phyloP scores from a whole-genome alignment of 2,888 invertebrate species.

The Crossocerus cetratus region DNA sequence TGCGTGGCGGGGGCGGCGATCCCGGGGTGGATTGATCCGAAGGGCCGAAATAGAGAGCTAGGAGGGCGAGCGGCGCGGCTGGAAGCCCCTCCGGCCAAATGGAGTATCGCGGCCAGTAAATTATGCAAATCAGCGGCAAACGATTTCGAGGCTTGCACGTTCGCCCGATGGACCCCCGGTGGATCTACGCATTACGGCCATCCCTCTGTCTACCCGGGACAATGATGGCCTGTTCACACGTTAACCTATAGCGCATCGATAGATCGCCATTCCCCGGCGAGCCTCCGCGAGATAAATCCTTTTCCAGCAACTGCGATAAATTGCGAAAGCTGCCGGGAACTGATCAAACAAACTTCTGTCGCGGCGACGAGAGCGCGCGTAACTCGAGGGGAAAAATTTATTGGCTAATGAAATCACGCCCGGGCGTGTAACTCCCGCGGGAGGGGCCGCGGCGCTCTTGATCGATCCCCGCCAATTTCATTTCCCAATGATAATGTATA shows the following conservation, averaged over 20 bases:
- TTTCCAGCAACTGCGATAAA: too few species aligned
- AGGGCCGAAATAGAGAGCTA: background rate
- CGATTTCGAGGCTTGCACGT: conserved; percentile 38
- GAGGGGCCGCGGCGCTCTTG: background rate
- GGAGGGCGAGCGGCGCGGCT: background rate
- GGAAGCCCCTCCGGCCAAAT: background rate
- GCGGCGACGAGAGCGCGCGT: too few species aligned
- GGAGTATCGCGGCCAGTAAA: conserved; percentile 28
- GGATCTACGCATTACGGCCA: conserved; percentile 16
- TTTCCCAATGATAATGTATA: conserved; percentile 42
- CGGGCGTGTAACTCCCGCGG: too few species aligned
- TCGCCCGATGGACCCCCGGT: conserved; percentile 13
- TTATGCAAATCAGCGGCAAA: conserved; percentile 59
- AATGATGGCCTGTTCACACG: conserved; percentile 28
- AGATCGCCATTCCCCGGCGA: too few species aligned
- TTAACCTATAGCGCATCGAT: background rate
- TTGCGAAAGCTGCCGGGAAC: too few species aligned
- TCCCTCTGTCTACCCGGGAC: conserved; percentile 23
- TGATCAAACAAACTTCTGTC: too few species aligned
- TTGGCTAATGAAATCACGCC: too few species aligned
- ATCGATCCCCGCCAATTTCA: conserved; percentile 30
- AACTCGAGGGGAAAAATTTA: too few species aligned
- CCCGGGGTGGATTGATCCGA: background rate
- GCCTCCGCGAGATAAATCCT: too few species aligned
- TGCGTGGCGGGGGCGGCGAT: background rate